Base-by-base conservation (phyloP, 1,140 invertebrate genomes). In the Nephotettix cincticeps region DNA sequence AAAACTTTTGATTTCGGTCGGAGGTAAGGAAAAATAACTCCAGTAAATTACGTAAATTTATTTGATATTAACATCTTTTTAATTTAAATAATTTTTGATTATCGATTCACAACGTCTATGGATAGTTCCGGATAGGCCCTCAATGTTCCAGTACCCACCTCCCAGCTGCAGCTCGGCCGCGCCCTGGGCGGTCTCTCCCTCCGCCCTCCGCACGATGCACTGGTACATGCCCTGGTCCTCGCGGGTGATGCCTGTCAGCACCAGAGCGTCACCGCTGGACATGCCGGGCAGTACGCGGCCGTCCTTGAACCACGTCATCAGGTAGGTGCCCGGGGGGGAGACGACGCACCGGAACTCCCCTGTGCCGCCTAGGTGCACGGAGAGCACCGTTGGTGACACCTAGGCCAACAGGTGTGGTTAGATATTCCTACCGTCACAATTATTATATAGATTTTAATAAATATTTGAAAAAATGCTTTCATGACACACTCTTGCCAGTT, bases 141-240 rank as follows among this genome's bases (percentile, higher is more conserved):
- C 32, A 36, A 14, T 36, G 32, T 36, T 25, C n/a, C 4, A 25
- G 1, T 11, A 58, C 23, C 83, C 81, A 94, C 93, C 92, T 78
- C 92, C 93, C 36, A 95, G 81, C 76, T 90, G 86, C 27, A 95
- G 83, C 81, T 94, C 91, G 0, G 90, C 90, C 0, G 91, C 86
- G 14, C 90, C 92, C 79, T 95, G 93, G 19, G 90, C 90, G 1
- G 89, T 91, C 75, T 93, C 91, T 9, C 89, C 87, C 74, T 92
- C 90, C 23, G 89, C 86, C 68, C 89, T 80, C 67, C 87, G 84
- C 0, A 92, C 91, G 72, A 95, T 86, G 78, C 92, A 94, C 77
- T 93, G 91, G 80, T 94, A 95, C 90, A 95, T 94, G 71, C 93
- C 93, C 73, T 90, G 83, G 80, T 92, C 91, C 75, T 92, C 89